phyloP scores from a whole-genome alignment of 2,888 invertebrate genomes.

The Drosophila mimetica region DNA sequence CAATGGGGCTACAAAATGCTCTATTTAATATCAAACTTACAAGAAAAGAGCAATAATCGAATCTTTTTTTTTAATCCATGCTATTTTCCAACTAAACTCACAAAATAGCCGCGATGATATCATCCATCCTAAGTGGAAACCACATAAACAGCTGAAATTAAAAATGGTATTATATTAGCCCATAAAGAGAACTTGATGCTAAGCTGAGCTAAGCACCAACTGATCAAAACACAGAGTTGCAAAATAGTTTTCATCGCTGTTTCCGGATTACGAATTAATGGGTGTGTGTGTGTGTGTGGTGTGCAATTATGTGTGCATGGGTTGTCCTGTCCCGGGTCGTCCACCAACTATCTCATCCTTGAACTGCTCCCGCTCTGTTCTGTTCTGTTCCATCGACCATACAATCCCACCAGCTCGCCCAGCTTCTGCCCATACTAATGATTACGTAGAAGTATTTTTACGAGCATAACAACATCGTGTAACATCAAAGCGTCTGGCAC shows the following conservation, averaged over 20 bases:
- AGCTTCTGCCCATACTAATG: slow-evolving; percentile 26
- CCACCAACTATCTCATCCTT: slow-evolving; percentile 24
- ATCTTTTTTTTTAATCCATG: no score
- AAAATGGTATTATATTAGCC: no score
- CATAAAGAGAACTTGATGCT: background rate
- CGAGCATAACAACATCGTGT: slow-evolving; percentile 74
- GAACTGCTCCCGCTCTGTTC: no score
- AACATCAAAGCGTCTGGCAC: slow-evolving; percentile 66
- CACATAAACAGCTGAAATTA: no score
- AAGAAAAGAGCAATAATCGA: no score
- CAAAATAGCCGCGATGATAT: background rate
- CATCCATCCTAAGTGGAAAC: no score
- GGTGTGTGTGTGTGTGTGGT: slow-evolving; percentile 9
- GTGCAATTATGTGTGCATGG: slow-evolving; percentile 19
- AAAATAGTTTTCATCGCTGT: slow-evolving; percentile 9
- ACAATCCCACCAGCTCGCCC: background rate
- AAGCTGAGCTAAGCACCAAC: background rate
- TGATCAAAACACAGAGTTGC: slow-evolving; percentile 4
- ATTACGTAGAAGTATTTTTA: slow-evolving; percentile 67
- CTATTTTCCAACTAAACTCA: background rate
- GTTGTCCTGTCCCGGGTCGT: background rate
- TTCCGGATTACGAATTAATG: slow-evolving; percentile 25
- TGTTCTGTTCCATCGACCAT: background rate
- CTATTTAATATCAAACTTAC: no score
- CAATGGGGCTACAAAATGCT: background rate